phyloP scores from a whole-genome alignment of 2,888 invertebrate species.

The Agrilus biguttatus region DNA sequence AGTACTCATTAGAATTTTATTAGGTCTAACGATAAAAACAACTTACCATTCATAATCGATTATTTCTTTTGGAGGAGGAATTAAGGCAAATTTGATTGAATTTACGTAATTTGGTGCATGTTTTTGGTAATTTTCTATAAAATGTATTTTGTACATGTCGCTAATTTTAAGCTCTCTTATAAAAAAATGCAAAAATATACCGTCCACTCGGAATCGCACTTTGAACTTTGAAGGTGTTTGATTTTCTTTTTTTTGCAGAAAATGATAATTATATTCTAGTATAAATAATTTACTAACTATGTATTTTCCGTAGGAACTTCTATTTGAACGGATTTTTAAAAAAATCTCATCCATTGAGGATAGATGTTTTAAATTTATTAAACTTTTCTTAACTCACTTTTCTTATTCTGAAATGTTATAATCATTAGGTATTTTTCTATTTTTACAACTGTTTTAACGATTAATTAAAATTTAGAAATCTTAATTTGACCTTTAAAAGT shows the following conservation, averaged over 20 bases:
- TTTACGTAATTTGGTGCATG: slow-evolving; percentile 5
- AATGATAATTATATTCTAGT: no score
- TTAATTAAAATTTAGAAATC: no score
- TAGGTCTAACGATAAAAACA: neutral
- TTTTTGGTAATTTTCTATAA: slow-evolving; percentile 6
- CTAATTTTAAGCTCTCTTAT: slow-evolving; percentile 15
- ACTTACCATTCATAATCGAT: slow-evolving; percentile 58
- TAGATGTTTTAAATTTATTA: no score
- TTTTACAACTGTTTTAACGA: no score
- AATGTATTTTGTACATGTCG: slow-evolving; percentile 7
- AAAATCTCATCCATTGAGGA: slow-evolving; percentile 5
- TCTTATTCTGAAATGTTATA: no score
- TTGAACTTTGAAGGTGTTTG: neutral
- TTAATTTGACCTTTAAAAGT: no score
- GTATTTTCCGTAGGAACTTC: slow-evolving; percentile 5
- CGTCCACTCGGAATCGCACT: slow-evolving; percentile 13
- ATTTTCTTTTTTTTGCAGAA: neutral
- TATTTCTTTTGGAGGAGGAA: slow-evolving; percentile 43
- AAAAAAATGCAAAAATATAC: slow-evolving; percentile 22
- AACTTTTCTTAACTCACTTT: no score
- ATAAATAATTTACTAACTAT: neutral
- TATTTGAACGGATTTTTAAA: slow-evolving; percentile 6
- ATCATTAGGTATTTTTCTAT: no score
- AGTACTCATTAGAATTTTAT: slow-evolving; percentile 1
- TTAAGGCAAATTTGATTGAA: slow-evolving; percentile 30